phyloP scores from a whole-genome alignment of 1,140 invertebrate species.

The Cherax quadricarinatus region DNA sequence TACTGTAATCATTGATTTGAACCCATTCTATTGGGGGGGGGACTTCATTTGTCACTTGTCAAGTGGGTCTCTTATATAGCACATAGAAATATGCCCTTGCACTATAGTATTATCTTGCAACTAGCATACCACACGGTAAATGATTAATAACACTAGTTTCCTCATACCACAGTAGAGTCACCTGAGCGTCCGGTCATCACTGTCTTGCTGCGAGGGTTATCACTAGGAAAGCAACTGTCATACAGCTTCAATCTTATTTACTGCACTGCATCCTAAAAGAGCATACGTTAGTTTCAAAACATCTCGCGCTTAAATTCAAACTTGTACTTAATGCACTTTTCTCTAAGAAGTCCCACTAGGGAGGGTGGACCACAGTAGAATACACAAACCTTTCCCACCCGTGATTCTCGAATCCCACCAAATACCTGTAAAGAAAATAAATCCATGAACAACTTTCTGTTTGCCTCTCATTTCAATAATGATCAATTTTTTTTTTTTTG shows the following conservation, averaged over 20 bases:
- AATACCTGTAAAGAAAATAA: conserved; percentile 75
- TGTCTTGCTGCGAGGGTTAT: background rate
- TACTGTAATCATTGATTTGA: background rate
- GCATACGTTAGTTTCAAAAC: conserved; percentile 67
- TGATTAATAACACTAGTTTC: background rate
- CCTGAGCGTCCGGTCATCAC: background rate
- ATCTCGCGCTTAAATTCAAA: conserved; percentile 75
- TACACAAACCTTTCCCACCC: conserved; percentile 76
- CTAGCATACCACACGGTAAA: background rate
- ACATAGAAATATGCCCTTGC: background rate
- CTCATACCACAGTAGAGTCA: background rate
- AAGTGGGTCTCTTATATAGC: background rate
- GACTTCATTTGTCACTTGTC: background rate
- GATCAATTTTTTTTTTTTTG: too few relatives aligned
- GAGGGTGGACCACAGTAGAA: conserved; percentile 78
- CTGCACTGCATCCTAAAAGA: too few relatives aligned
- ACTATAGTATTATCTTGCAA: background rate
- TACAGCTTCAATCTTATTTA: too few relatives aligned
- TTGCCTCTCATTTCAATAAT: too few relatives aligned
- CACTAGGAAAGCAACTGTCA: background rate
- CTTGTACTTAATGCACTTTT: conserved; percentile 74
- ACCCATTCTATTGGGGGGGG: background rate
- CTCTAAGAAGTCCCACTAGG: conserved; percentile 73
- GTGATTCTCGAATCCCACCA: conserved; percentile 74
- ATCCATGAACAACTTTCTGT: background rate